Base-by-base conservation (phyloP, 1,140 invertebrate genomes). In the Cotesia glomerata region DNA sequence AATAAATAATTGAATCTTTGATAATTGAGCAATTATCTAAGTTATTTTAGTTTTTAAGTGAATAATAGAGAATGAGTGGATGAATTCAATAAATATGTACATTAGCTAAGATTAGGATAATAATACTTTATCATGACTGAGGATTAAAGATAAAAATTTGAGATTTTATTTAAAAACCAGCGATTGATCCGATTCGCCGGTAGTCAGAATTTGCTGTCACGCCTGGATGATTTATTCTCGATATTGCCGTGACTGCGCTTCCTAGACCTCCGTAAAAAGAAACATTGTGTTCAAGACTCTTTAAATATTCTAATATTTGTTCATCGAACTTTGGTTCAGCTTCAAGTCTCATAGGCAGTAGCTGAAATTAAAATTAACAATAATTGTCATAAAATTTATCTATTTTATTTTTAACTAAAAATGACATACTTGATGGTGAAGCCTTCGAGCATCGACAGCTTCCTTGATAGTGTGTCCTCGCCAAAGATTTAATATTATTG, bases 301-400 rank as follows among this genome's bases (percentile, higher is more conserved):
- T 32, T 14, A 92, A 78, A 70, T 85, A 87, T 3, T 81, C 73
- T 3, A 90, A 74, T n/a, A 87, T 81, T n/a, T 79, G 72, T 80
- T 87, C 69, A 9, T 84, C 78, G 74, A 93, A 94, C 68, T 83
- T 88, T 26, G 84, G 73, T 81, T 95, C 94, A 74, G 90, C 90
- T 18, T 87, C 78, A 2, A 93, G 81, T 34, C 80, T 71, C 88
- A 94, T 93, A 1, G 95, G 95, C 32, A 91, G 88, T 7, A 95
- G 82, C 86, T 96, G 87, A 90, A 68, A 51, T 74, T 76, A 45
- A 9, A 45, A 45, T 45, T 45, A 45, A 9, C 1, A 72, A 59
- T 56, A 51, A 54, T 13, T 56, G 1, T 18, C n/a, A 11, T 32
- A 5, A 26, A 49, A 32, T 51, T 59, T 36, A 67, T 26, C 11